Conservation (phyloP, 2,888 invertebrate species). For the Stenolophus ochropezus region DNA sequence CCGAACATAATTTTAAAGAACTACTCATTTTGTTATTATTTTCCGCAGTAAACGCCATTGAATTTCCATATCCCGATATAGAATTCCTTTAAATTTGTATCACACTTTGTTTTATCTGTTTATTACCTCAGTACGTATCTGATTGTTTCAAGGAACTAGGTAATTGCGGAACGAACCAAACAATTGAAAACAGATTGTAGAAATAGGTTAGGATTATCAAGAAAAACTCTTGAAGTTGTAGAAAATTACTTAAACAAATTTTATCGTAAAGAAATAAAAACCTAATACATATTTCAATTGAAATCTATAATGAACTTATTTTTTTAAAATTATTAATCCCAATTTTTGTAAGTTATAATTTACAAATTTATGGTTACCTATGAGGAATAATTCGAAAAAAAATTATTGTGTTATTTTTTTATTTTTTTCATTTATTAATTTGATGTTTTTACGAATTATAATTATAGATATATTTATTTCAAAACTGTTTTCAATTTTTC, state of each 20-base stretch:
- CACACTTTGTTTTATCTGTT: constrained; percentile 15
- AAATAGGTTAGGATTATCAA: not conserved
- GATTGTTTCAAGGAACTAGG: constrained; percentile 19
- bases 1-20: constrained; percentile 22
- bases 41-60: not conserved
- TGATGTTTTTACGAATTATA: not conserved
- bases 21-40: constrained; percentile 10
- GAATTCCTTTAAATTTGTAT: constrained; percentile 12
- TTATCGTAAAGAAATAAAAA: too few species aligned
- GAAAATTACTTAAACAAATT: not conserved
- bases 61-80: constrained; percentile 4
- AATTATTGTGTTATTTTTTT: too few species aligned
- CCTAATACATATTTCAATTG: too few species aligned
- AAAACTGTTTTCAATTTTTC: too few species aligned
- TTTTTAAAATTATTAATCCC: too few species aligned
- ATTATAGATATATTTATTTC: not conserved
- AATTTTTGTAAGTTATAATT: too few species aligned
- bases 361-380: too few species aligned
- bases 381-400: too few species aligned
- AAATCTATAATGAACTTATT: too few species aligned
- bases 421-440: too few species aligned
- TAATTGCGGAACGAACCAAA: not conserved
- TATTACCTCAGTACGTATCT: not conserved
- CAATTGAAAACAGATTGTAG: not conserved
- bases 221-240: not conserved